These are phyloP conservation scores for Sebastes vulpes DNA, from an alignment of 2,797 vertebrate species.

Conservation along the genomic window DNA sequence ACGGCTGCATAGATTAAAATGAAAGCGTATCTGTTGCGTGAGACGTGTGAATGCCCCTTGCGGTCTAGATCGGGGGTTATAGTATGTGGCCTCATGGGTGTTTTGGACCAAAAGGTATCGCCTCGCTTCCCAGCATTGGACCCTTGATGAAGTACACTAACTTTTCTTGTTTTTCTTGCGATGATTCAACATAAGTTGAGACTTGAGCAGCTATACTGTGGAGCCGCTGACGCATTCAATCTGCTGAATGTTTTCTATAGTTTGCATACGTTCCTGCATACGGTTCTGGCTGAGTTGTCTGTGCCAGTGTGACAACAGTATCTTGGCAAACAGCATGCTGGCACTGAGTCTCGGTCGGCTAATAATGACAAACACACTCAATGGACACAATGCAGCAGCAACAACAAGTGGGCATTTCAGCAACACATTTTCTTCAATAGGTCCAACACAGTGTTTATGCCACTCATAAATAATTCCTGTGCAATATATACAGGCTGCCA, in stretches of 20 bases:
- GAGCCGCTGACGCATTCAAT: not conserved
- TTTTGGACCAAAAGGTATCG: too few species aligned
- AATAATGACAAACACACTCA: slow-evolving; percentile 56
- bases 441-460: slow-evolving; percentile 31
- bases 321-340: slow-evolving; percentile 44
- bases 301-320: slow-evolving; percentile 9
- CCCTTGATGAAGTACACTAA: not conserved
- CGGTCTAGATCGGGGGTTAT: not conserved
- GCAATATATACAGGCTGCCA: slow-evolving; percentile 27
- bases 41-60: not conserved
- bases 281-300: not conserved
- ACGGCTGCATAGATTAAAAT: too few species aligned
- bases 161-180: not conserved
- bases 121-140: too few species aligned
- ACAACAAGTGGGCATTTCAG: slow-evolving; percentile 50
- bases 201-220: not conserved
- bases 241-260: not conserved
- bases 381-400: slow-evolving; percentile 17
- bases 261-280: slow-evolving; percentile 3
- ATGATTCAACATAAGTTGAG: not conserved
- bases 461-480: slow-evolving; percentile 47
- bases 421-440: slow-evolving; percentile 22
- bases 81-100: too few species aligned
- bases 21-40: too few species aligned
- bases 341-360: slow-evolving; percentile 36